Evolutionary conservation across 2,113 vertebrate genomes (phyloP), one percentile per base, ranked within the genome.

Genomic region (Numida meleagris): DNA sequence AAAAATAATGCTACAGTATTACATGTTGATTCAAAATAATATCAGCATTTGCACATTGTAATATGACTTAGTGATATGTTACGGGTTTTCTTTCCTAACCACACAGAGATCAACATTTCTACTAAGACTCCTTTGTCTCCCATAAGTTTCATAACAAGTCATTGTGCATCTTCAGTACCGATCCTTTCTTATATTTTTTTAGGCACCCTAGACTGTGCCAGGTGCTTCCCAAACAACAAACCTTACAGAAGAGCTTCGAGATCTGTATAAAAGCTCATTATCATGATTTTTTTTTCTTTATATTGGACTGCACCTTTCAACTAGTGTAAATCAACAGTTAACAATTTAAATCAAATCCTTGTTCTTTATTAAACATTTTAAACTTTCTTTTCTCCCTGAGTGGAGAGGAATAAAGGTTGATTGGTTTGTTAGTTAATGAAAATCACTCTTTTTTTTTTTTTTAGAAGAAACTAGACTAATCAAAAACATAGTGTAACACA

Each of bases 211-310:
- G 31, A 79, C 34, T 86, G 29, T 86, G 73, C 33, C 88, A 89
- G 57, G 76, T 94, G 19, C 46, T 72, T 82, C 58, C 31, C n/a
- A 72, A 89, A 92, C 31, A 92, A 66, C 36, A 86, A 92, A 89
- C 48, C 31, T 45, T 72, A 82, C 48, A 57, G 90, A 92, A 66
- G 67, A 75, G 9, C 83, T 90, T 93, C 94, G 66, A 92, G 73
- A 66, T 82, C 19, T 73, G 31, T 68, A 43, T 81, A 84, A 93
- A 80, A 86, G 15, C 36, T 95, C 73, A 89, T 87, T 87, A 63
- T 63, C 18, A 71, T 94, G 38, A 58, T 45, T 6, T 23, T 68
- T 82, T 76, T 62, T 77, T 65, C 46, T 76, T 73, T 82, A 42
- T 77, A 51, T 74, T 36, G 23, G 88, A 71, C 55, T 34, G 4